Conservation (phyloP, 2,888 invertebrate species). For the Plemyria rubiginata region DNA sequence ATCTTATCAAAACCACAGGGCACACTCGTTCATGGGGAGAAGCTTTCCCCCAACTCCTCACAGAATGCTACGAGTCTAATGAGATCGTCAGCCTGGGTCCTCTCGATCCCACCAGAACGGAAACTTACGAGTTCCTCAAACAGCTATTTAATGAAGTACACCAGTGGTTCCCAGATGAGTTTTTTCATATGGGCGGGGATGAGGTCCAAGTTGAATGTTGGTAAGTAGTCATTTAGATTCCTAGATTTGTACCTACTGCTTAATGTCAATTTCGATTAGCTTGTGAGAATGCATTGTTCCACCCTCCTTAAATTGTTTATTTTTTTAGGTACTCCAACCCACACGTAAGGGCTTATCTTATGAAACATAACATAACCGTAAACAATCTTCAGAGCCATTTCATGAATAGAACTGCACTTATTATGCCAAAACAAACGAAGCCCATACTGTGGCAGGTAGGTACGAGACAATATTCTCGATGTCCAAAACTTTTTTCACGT, state of each 20-base stretch:
- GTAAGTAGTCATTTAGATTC: conserved; percentile 73
- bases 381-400: conserved; percentile 55
- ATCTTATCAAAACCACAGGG: conserved; percentile 39
- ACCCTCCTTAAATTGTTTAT: neutral
- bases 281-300: too few species aligned
- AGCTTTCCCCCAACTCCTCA: conserved; percentile 89
- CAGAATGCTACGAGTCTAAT: conserved; percentile 85
- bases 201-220: conserved; percentile 94
- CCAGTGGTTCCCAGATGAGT: conserved; percentile 90
- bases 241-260: too few species aligned
- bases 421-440: conserved; percentile 49
- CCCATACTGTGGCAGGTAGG: conserved; percentile 66
- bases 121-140: conserved; percentile 87
- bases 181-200: conserved; percentile 96
- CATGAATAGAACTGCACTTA: conserved; percentile 53
- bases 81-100: conserved; percentile 87
- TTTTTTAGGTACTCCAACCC: conserved; percentile 60
- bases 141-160: conserved; percentile 88
- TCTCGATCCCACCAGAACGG: conserved; percentile 88
- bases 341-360: conserved; percentile 53
- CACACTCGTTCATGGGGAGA: conserved; percentile 94
- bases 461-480: conserved; percentile 6
- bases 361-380: conserved; percentile 47
- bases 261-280: neutral
- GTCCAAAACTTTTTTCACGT: too few species aligned